These are phyloP conservation scores for Pseudomyrmex flavicornis DNA, from an alignment of 1,140 invertebrate genomes.

Conservation along the genomic window DNA sequence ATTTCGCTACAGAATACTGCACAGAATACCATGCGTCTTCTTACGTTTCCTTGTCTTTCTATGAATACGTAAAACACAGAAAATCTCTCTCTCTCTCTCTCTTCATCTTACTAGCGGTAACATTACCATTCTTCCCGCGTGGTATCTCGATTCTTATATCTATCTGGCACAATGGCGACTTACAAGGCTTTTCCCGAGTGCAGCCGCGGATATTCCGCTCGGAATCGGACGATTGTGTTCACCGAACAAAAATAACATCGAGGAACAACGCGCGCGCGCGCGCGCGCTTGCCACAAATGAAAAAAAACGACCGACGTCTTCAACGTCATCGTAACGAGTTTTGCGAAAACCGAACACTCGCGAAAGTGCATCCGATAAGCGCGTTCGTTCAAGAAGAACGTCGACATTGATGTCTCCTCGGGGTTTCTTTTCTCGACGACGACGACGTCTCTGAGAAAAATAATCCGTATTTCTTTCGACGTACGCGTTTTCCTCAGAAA, in stretches of 20 bases:
- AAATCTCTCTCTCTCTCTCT: not conserved
- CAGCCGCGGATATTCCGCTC: slow-evolving; percentile 8
- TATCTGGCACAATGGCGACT: slow-evolving; percentile 18
- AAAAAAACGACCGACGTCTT: slow-evolving; percentile 27
- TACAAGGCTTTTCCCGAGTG: not conserved
- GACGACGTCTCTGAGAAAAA: not conserved
- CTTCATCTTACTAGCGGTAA: slow-evolving; percentile 63
- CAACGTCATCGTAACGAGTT: slow-evolving; percentile 2
- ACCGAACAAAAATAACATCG: not conserved
- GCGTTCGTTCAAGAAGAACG: not conserved
- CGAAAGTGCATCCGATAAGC: not conserved
- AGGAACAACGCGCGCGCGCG: not conserved
- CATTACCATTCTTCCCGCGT: slow-evolving; percentile 71
- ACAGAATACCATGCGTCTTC: not conserved
- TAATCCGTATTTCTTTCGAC: slow-evolving; percentile 17
- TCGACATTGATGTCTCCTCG: not conserved
- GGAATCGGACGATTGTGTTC: not conserved
- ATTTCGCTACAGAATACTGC: not conserved
- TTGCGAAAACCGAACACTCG: not conserved
- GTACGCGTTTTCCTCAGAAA: not conserved
- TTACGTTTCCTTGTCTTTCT: slow-evolving; percentile 2
- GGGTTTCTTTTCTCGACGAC: no score
- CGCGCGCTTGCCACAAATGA: not conserved
- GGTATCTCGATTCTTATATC: slow-evolving; percentile 64
- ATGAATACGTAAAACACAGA: slow-evolving; percentile 12